Percentiles rank a stretch among this genome's conserved stretches.
Conservation (phyloP, 2,888 invertebrate genomes). For the Mesorhabditis spiculigera region DNA sequence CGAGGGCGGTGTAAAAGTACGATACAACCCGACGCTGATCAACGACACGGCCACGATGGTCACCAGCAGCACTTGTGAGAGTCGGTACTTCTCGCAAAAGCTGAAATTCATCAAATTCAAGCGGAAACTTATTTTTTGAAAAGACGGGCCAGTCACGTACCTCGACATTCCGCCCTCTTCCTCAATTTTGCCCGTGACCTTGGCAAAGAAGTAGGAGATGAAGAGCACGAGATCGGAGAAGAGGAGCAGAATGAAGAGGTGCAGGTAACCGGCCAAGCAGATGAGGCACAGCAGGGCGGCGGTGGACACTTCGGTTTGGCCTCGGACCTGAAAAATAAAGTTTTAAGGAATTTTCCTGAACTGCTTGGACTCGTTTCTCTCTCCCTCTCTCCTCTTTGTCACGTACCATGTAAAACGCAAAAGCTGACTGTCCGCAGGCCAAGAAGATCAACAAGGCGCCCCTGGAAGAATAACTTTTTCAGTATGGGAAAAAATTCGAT, state of each 20-base stretch:
- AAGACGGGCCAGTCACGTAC: no score
- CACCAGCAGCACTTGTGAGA: not conserved
- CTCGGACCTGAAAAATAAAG: conserved; percentile 24
- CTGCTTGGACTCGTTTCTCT: not conserved
- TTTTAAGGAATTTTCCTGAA: not conserved
- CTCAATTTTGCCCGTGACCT: no score
- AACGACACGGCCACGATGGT: not conserved
- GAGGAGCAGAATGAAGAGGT: conserved; percentile 26
- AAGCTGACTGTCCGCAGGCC: not conserved
- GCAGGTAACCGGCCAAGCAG: conserved; percentile 34
- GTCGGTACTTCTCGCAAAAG: not conserved
- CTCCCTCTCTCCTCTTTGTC: not conserved
- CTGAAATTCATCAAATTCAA: not conserved
- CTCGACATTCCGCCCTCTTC: no score
- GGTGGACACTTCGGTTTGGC: conserved; percentile 21
- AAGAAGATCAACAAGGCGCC: not conserved
- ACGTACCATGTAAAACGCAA: not conserved
- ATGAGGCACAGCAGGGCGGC: conserved; percentile 30
- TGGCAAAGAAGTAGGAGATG: not conserved
- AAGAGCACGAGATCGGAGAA: conserved; percentile 22
- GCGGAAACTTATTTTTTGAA: no score
- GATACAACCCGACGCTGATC: not conserved
- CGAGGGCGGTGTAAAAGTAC: not conserved
- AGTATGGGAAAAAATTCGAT: not conserved
- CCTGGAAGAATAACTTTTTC: not conserved